Evolutionary conservation across 2,888 invertebrate species (phyloP), one percentile per base, ranked within the genome.

Genomic region (Magallana nippona): DNA sequence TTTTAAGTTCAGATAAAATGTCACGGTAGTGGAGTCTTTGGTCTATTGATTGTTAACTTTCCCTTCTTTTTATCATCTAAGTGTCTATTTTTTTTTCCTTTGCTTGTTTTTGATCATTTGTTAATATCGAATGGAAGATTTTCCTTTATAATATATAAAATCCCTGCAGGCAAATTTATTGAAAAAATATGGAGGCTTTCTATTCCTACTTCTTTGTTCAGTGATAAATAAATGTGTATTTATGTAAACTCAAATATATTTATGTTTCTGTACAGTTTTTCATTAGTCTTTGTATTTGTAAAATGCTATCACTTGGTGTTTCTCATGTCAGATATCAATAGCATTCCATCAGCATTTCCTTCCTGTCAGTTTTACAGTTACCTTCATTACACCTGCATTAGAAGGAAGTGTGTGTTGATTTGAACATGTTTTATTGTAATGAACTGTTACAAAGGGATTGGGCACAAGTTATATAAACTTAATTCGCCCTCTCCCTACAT

Each of bases 211-310:
- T 3, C 13, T 60, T 63, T 63, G 22, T 3, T 63, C 27, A 27
- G 10, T 22, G 13, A 63, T n/a, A 60, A 60, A 11, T 63, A 22
- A 27, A 22, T 63, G 10, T 63, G 27, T 63, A 22, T 63, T 63
- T 63, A 63, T 63, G 19, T 63, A 22, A 63, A 22, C 63, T 63
- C 13, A 60, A 63, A 63, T 13, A 63, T 63, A 62, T 62, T 62
- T 62, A 63, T 63, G 63, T 27, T 60, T 17, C 63, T 63, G 63
- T 63, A 63, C 63, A 63, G 63, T 63, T 63, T 60, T 63, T 63
- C 63, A 63, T 13, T 63, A 63, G 22, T 63, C 63, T 22, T 63
- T 63, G 27, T 63, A 63, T 63, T 10, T 63, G 27, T 63, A 63
- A 22, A 27, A 63, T 63, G 63, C 22, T 8, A 63, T 27, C 63